phyloP scores from a whole-genome alignment of 2,888 invertebrate species.

The Xestia xanthographa region DNA sequence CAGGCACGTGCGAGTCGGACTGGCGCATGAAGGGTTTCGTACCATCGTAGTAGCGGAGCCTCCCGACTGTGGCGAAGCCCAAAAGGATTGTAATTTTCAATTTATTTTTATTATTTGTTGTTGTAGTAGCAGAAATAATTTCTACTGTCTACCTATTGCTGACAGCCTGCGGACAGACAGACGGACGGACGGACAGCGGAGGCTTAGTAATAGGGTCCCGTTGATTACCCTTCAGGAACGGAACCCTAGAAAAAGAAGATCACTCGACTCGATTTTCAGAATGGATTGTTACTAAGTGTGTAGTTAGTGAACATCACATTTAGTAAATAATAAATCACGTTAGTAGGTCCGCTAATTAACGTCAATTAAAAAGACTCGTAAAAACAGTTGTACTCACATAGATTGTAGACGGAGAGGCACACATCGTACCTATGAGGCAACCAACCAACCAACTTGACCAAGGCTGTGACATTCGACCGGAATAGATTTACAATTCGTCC shows the following conservation, averaged over 20 bases:
- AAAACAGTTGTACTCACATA: not conserved
- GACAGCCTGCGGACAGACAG: too few relatives aligned
- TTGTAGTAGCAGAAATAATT: too few relatives aligned
- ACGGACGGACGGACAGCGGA: too few relatives aligned
- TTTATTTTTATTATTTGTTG: too few relatives aligned
- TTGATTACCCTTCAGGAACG: too few relatives aligned
- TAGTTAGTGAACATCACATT: not conserved
- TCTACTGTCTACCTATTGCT: too few relatives aligned
- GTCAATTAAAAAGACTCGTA: not conserved
- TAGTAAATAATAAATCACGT: not conserved
- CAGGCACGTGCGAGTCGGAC: not conserved
- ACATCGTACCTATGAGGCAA: not conserved
- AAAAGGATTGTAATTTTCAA: too few relatives aligned
- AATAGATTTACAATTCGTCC: conserved; percentile 59
- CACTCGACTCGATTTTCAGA: not conserved
- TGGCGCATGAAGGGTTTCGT: too few relatives aligned
- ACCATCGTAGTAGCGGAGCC: too few relatives aligned
- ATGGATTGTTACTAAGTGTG: not conserved
- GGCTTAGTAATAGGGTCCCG: too few relatives aligned
- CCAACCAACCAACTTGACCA: conserved; percentile 33
- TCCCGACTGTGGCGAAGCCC: too few relatives aligned
- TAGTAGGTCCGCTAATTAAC: not conserved
- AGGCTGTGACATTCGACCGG: conserved; percentile 34
- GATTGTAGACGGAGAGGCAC: not conserved
- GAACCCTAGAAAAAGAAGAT: not conserved